Evolutionary conservation across 2,113 vertebrate genomes (phyloP).

Genomic region (Catagonus wagneri): DNA sequence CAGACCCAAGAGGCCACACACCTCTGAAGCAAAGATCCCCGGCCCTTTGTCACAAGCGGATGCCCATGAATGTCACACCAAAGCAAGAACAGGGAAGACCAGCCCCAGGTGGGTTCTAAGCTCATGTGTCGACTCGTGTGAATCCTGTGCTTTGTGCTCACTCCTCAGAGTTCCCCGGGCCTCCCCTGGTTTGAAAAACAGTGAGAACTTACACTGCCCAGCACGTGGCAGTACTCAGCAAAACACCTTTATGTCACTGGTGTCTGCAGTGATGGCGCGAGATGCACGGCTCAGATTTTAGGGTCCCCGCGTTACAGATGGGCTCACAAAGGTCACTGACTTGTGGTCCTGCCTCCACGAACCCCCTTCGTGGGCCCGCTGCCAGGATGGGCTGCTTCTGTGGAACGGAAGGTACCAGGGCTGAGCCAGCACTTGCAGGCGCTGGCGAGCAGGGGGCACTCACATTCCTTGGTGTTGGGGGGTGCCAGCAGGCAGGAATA

Average conservation of each 20-base stretch:
- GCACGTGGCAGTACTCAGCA: not conserved
- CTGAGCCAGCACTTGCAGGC: not conserved
- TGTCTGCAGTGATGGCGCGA: not conserved
- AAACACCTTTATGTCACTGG: not conserved
- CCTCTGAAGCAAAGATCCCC: not conserved
- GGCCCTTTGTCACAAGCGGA: not conserved
- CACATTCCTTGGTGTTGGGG: conserved; percentile 97
- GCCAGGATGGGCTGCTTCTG: not conserved
- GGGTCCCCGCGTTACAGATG: rapidly evolving
- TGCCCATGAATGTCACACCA: not conserved
- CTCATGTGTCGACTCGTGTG: not conserved
- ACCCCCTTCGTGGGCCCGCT: not conserved
- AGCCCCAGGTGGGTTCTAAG: not conserved
- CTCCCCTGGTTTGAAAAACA: not conserved
- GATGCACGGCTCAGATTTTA: not conserved
- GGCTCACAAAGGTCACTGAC: not conserved
- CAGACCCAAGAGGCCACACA: not conserved
- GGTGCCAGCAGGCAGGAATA: conserved; percentile 96
- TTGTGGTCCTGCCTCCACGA: not conserved
- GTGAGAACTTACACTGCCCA: not conserved
- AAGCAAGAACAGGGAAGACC: not conserved
- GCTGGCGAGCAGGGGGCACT: conserved; percentile 73
- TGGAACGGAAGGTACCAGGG: not conserved
- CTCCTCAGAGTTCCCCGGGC: not conserved
- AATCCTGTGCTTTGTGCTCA: rapidly evolving